Evolutionary conservation across 1,140 invertebrate species (phyloP).

Genomic region (Drosophila lacteicornis): DNA sequence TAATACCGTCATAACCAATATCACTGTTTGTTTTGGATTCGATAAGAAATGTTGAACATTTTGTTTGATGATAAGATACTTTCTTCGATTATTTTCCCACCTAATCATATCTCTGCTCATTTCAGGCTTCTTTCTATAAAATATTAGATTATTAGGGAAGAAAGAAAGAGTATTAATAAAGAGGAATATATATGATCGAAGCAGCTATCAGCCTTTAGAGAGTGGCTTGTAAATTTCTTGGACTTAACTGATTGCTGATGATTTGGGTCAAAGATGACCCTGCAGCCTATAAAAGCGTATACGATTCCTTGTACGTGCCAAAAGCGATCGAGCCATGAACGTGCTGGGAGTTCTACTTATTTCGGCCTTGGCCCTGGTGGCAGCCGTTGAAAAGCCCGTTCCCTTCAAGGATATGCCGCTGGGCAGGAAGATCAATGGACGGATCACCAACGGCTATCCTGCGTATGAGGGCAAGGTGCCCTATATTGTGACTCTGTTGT

Average conservation of each 20-base stretch:
- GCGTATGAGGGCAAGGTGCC: conserved; percentile 85
- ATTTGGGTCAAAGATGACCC: background rate
- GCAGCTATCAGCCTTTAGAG: conserved; percentile 2
- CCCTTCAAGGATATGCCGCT: conserved; percentile 43
- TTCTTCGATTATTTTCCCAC: background rate
- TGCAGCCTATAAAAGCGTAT: conserved; percentile 10
- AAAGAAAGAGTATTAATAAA: background rate
- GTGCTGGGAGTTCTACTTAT: conserved; percentile 24
- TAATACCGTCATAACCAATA: background rate
- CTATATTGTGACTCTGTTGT: conserved; percentile 80
- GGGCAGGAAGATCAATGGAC: conserved; percentile 32
- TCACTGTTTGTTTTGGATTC: background rate
- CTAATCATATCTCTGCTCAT: background rate
- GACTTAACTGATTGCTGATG: background rate
- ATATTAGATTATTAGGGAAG: background rate
- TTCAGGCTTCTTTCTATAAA: background rate
- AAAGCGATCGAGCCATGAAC: conserved; percentile 19
- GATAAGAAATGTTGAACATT: background rate
- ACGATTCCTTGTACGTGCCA: background rate
- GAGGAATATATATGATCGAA: background rate
- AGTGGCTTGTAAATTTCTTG: conserved; percentile 9
- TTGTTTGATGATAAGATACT: background rate
- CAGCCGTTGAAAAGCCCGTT: conserved; percentile 25
- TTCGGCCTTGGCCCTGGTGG: conserved; percentile 27
- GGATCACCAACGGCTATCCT: conserved; percentile 58